Base-by-base conservation (phyloP, 2,888 invertebrate genomes). In the Agrotis ipsilon region DNA sequence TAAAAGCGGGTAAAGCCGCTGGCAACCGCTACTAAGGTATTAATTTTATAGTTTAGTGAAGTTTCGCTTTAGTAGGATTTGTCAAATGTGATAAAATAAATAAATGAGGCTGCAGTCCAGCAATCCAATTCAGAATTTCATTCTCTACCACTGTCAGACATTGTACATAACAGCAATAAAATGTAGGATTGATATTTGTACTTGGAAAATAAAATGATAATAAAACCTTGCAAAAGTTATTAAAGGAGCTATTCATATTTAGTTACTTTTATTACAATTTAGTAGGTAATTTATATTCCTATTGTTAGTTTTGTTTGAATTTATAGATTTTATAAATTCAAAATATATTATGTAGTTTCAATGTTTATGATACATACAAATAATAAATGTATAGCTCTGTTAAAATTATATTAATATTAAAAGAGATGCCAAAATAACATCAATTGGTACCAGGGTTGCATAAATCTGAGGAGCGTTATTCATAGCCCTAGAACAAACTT, bases 381-480 rank as follows among this genome's bases (percentile, higher is more conserved):
- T 24, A 18, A 45, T 24, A n/a, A n/a, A n/a, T n/a, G n/a, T n/a
- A n/a, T n/a, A 18, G 2, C 2, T n/a, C 19, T 39, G 57, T 66
- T 19, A 24, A 67, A 43, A 51, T 67, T 0, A 16, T 7, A 51
- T 66, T 1, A 46, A 76, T 69, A 24, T 76, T 52, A 19, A 58
- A 58, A 60, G 57, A 76, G 13, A 76, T 69, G 24, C 16, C 39
- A 49, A 58, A 62, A 74, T 52, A 43, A 43, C 21, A 45, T 70
- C 61, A 75, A 75, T n/a, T 59, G 14, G 57, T 68, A 75, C 48
- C 32, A 69, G 76, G 69, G 59, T 45, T 46, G 48, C 59, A 69
- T 49, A 14, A 69, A 32, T 24, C 39, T 18, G 49, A 51, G 16
- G 24, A 68, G 58, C 51, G 43, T 52, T 61, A 61, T 78, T 75